These are phyloP conservation scores for Elymnias hypermnestra DNA, from an alignment of 1,140 invertebrate species.

Conservation along the genomic window DNA sequence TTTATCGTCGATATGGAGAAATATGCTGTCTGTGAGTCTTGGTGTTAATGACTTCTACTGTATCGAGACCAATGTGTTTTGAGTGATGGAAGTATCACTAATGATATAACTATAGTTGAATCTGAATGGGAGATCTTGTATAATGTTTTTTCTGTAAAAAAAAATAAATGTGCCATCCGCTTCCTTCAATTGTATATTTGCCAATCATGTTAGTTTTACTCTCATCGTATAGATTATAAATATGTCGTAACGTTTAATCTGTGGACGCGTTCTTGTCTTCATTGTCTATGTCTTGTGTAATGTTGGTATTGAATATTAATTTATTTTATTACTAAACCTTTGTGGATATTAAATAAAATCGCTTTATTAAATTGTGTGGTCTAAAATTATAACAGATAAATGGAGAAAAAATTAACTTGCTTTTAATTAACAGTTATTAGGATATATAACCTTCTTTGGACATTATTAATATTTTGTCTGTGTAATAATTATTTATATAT, in stretches of 20 bases:
- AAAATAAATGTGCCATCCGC: constrained; percentile 69
- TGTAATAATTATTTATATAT: no score
- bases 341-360: no score
- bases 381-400: no score
- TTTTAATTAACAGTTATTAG: no score
- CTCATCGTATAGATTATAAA: constrained; percentile 35
- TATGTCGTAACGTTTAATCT: constrained; percentile 21
- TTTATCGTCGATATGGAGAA: constrained; percentile 25
- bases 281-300: constrained; percentile 27
- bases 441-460: no score
- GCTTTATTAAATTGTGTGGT: no score
- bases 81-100: constrained; percentile 31
- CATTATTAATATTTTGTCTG: no score
- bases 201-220: constrained; percentile 30
- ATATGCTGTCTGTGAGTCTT: constrained; percentile 12
- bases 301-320: constrained; percentile 13
- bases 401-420: no score
- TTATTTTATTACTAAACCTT: no score
- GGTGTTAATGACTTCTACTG: constrained; percentile 10
- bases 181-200: constrained; percentile 62
- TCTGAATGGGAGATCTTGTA: constrained; percentile 46
- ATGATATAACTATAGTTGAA: constrained; percentile 29
- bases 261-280: constrained; percentile 37
- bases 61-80: constrained; percentile 41
- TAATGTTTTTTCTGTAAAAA: constrained; percentile 48